A percentile compares a stretch with the other conserved stretches of the same genome.
Evolutionary conservation across 2,797 vertebrate genomes (phyloP).

Genomic region (Natrix natrix): DNA sequence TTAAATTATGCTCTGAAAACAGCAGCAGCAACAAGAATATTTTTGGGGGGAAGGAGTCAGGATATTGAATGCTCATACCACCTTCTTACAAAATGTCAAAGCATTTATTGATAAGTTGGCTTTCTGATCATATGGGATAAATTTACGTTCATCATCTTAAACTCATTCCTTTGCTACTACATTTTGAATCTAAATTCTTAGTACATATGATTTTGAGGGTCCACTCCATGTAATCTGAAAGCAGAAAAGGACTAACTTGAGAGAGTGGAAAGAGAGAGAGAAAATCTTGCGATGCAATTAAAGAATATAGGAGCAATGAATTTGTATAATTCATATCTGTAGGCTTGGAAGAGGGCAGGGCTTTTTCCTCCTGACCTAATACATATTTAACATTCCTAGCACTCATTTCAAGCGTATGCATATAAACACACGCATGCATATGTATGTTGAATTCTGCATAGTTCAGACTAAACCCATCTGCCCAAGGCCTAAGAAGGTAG

Average conservation of each 20-base stretch:
- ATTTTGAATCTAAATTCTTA: background rate
- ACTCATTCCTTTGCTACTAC: background rate
- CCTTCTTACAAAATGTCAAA: background rate
- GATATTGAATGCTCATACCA: too few species aligned
- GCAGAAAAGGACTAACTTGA: background rate
- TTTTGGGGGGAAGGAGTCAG: fast-evolving
- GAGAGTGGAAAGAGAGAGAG: background rate
- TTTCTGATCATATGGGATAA: background rate
- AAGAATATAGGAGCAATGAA: background rate
- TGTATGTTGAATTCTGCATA: background rate
- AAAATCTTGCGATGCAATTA: background rate
- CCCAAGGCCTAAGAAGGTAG: background rate
- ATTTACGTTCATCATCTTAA: background rate
- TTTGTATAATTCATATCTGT: background rate
- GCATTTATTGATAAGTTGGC: background rate
- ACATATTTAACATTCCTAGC: background rate
- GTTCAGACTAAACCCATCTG: background rate
- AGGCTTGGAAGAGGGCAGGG: background rate
- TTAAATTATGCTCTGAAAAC: background rate
- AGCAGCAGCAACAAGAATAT: fast-evolving
- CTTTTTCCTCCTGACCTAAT: background rate
- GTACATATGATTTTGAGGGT: background rate
- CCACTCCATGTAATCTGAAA: background rate
- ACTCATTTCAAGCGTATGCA: background rate
- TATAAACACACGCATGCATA: background rate